A percentile compares a stretch with the other conserved stretches of the same genome.
Evolutionary conservation across 2,888 invertebrate species (phyloP).

Genomic region (Tuta absoluta): DNA sequence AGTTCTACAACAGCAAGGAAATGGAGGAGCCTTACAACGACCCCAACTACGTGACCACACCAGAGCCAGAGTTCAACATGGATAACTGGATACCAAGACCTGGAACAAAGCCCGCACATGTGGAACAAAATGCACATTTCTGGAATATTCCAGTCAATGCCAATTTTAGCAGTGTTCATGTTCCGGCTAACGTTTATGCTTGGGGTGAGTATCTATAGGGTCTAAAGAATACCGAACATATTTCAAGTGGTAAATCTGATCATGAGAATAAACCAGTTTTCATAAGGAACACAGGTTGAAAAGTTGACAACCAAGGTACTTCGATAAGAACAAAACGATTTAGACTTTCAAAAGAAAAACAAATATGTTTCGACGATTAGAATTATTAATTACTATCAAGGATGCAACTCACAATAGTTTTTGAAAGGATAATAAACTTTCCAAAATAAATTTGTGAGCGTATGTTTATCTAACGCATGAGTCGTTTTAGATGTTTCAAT

Average conservation of each 20-base stretch:
- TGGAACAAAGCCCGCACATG: slow-evolving; percentile 83
- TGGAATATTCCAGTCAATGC: slow-evolving; percentile 89
- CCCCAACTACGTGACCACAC: slow-evolving; percentile 70
- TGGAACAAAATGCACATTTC: slow-evolving; percentile 88
- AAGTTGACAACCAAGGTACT: too few relatives aligned
- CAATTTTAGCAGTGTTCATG: slow-evolving; percentile 93
- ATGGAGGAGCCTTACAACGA: slow-evolving; percentile 82
- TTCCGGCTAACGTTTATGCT: slow-evolving; percentile 97
- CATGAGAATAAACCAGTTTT: not conserved
- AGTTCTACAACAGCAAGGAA: slow-evolving; percentile 87
- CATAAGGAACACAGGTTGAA: too few relatives aligned
- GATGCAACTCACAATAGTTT: too few relatives aligned
- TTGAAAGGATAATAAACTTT: too few relatives aligned
- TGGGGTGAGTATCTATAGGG: slow-evolving; percentile 80
- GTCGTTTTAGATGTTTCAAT: too few relatives aligned
- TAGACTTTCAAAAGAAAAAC: too few relatives aligned
- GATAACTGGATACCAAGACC: slow-evolving; percentile 79
- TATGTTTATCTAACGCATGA: too few relatives aligned
- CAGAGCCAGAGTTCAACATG: slow-evolving; percentile 77
- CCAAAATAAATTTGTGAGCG: too few relatives aligned
- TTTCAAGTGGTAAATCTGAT: not conserved
- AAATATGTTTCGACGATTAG: too few relatives aligned
- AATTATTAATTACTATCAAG: too few relatives aligned
- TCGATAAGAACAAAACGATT: too few relatives aligned
- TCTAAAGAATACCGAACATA: too few relatives aligned